Evolutionary conservation across 1,140 invertebrate species (phyloP).

Genomic region (Laupala kohalensis): DNA sequence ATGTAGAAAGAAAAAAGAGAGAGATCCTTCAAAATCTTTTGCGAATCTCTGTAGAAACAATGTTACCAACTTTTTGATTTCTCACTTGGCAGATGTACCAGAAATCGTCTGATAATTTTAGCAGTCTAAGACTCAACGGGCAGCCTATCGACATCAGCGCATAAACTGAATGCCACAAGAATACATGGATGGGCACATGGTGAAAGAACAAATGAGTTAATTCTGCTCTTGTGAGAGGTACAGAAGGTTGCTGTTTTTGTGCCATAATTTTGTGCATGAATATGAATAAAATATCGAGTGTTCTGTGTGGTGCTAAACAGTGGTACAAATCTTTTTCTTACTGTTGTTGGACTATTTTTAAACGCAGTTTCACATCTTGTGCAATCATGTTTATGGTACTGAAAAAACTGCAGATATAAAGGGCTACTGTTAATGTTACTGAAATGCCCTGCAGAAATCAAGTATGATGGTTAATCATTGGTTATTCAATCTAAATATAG

Average conservation of each 20-base stretch:
- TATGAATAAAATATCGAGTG: neutral
- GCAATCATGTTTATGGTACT: too few species aligned
- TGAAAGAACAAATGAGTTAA: neutral
- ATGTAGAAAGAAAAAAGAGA: neutral
- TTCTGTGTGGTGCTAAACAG: neutral
- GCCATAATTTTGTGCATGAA: neutral
- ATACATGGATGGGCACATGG: neutral
- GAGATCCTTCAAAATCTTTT: neutral
- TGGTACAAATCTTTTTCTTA: neutral
- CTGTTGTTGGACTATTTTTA: neutral
- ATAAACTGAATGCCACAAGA: neutral
- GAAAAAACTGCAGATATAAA: too few species aligned
- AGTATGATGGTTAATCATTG: too few species aligned
- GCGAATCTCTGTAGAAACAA: neutral
- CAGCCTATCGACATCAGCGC: constrained; percentile 13
- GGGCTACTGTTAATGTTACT: too few species aligned
- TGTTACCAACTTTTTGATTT: constrained; percentile 1
- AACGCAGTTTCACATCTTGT: too few species aligned
- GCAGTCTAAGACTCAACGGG: constrained; percentile 10
- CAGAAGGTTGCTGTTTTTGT: neutral
- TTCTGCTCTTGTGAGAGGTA: neutral
- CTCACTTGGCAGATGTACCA: constrained; percentile 7
- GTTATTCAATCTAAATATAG: too few species aligned
- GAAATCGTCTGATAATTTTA: constrained; percentile 11
- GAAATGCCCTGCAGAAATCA: too few species aligned